Evolutionary conservation across 2,113 vertebrate species (phyloP).

Genomic region (Prochilodus magdalenae): DNA sequence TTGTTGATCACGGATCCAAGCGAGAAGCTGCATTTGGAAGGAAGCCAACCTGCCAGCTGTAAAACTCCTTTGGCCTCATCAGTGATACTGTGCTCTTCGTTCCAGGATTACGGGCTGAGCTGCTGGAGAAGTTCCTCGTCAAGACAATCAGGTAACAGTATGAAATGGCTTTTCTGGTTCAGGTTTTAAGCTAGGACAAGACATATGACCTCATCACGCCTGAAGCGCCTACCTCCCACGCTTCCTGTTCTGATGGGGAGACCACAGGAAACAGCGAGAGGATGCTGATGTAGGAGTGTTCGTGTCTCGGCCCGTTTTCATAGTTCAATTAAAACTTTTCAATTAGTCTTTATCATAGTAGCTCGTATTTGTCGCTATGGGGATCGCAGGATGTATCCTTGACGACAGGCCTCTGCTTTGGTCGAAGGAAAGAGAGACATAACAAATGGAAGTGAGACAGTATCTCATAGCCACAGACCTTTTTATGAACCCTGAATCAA

Average conservation of each 20-base stretch:
- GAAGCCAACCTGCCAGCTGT: background rate
- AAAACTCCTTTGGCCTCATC: background rate
- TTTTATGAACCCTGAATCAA: slow-evolving; percentile 10
- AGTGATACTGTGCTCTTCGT: slow-evolving; percentile 17
- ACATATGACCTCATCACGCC: slow-evolving; percentile 32
- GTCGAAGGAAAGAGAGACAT: slow-evolving; percentile 45
- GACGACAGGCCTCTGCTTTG: slow-evolving; percentile 52
- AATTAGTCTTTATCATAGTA: slow-evolving; percentile 64
- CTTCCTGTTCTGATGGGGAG: slow-evolving; percentile 25
- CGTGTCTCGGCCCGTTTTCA: slow-evolving; percentile 60
- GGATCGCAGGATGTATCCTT: slow-evolving; percentile 51
- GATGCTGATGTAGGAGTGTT: slow-evolving; percentile 60
- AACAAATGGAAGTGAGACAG: slow-evolving; percentile 54
- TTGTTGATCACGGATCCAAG: background rate
- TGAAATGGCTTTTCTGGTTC: slow-evolving; percentile 25
- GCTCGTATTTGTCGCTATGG: slow-evolving; percentile 45
- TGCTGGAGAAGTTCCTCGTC: slow-evolving; percentile 68
- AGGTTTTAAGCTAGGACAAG: slow-evolving; percentile 41
- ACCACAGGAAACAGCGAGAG: slow-evolving; percentile 46
- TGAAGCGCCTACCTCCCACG: slow-evolving; percentile 37
- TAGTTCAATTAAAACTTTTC: slow-evolving; percentile 59
- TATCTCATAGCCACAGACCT: slow-evolving; percentile 52
- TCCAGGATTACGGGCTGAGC: slow-evolving; percentile 63
- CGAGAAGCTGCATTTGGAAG: too few relatives aligned
- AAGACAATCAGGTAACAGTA: slow-evolving; percentile 70